Percentiles rank a stretch among this genome's conserved stretches.
Evolutionary conservation across 1,140 invertebrate species (phyloP).

Genomic region (Plodia interpunctella): DNA sequence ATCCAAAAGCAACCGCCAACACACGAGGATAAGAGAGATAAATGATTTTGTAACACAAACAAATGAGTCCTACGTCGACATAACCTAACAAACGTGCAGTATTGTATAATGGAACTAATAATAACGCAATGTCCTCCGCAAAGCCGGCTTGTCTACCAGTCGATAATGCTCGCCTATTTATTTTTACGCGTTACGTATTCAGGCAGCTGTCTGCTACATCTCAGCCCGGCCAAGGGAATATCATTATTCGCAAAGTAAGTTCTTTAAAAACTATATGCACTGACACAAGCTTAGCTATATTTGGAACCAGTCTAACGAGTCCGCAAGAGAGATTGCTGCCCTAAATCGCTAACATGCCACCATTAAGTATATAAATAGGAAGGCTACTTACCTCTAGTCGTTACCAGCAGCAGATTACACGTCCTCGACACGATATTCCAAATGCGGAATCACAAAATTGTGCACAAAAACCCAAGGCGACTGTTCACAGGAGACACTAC

Average conservation of each 20-base stretch:
- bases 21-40: no score
- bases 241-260: constrained; percentile 54
- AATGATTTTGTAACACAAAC: constrained; percentile 1
- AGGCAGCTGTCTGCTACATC: constrained; percentile 68
- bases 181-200: constrained; percentile 73
- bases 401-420: constrained; percentile 34
- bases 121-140: constrained; percentile 60
- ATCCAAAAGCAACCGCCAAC: no score
- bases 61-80: constrained; percentile 12
- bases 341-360: constrained; percentile 40
- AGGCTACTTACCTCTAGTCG: constrained; percentile 46
- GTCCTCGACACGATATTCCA: constrained; percentile 51
- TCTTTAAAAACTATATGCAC: constrained; percentile 31
- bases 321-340: constrained; percentile 46
- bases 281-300: constrained; percentile 43
- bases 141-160: constrained; percentile 67
- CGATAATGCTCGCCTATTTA: constrained; percentile 71
- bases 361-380: constrained; percentile 13
- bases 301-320: constrained; percentile 57
- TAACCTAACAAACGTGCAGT: constrained; percentile 22
- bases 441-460: constrained; percentile 62
- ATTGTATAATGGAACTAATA: constrained; percentile 58
- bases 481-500: constrained; percentile 63
- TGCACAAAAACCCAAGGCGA: constrained; percentile 52
- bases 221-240: constrained; percentile 67